Evolutionary conservation across 2,888 invertebrate genomes (phyloP), one percentile per base, ranked within the genome.

Genomic region (Micropterix aruncella): DNA sequence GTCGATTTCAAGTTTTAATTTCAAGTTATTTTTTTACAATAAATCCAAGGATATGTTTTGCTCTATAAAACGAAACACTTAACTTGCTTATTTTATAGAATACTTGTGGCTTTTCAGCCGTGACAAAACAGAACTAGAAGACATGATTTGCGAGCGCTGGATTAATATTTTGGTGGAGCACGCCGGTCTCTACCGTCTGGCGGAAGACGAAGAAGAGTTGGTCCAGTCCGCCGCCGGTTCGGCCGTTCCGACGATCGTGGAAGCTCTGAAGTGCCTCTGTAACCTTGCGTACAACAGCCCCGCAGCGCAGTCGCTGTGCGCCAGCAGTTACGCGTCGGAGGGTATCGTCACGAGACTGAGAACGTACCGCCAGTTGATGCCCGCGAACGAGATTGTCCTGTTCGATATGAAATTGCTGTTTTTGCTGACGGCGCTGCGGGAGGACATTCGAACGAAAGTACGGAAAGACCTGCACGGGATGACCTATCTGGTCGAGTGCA

Each of bases 401-500:
- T 94, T 84, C 66, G 90, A 94, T 57, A 81, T 91, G 75, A 84
- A 89, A 61, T 69, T 94, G 44, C 62, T 95, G 44, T 95, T 95
- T 62, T 74, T 96, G 43, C 70, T 93, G 44, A 92, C 94, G 16
- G 93, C 92, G 2, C 61, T 93, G 37, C 82, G 84, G 60, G 70
- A 77, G 41, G 75, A 82, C 43, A 77, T 83, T 18, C 76, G 83
- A 51, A 61, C 64, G 15, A 74, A 75, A 55, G 72, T 88, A 1
- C 78, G 76, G 51, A 70, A 75, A 55, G 77, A 85, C 52, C 63
- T 83, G 17, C 77, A 82, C 57, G 85, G 85, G 1, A 70, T 84
- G 54, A 73, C 73, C 41, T 76, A 78, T 56, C 67, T 89, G 48
- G 78, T 76, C 19, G 76, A 80, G 56, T 75, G 79, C 53, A 63